These are phyloP conservation scores for Physella acuta DNA, from an alignment of 1,140 invertebrate species.

Conservation along the genomic window DNA sequence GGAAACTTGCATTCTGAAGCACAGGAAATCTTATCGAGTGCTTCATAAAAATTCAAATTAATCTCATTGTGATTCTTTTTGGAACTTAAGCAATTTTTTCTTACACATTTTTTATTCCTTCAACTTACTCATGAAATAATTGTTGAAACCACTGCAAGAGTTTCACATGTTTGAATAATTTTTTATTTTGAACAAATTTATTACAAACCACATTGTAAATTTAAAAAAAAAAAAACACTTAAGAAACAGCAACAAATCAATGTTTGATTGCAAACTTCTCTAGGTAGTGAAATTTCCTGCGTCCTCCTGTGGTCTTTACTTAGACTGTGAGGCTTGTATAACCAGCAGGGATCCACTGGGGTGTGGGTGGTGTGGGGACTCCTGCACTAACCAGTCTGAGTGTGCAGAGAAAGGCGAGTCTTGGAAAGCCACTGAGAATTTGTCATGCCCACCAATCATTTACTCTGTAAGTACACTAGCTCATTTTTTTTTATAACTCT, in stretches of 20 bases:
- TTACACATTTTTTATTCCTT: no score
- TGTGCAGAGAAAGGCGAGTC: slow-evolving; percentile 17
- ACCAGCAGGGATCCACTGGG: slow-evolving; percentile 45
- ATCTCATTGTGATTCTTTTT: no score
- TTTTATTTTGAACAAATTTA: no score
- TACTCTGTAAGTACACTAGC: neutral
- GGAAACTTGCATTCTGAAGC: no score
- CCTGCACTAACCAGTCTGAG: slow-evolving; percentile 34
- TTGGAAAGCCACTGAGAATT: neutral
- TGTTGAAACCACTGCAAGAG: neutral
- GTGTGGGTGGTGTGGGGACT: slow-evolving; percentile 55
- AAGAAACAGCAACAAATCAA: no score
- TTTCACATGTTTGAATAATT: no score
- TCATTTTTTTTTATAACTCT: neutral
- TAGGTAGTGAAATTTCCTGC: slow-evolving; percentile 53
- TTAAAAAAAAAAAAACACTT: no score
- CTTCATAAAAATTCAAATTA: no score
- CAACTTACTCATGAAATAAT: neutral
- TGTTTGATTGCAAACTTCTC: no score
- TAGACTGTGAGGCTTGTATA: slow-evolving; percentile 51
- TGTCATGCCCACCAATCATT: neutral
- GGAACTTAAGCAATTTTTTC: no score
- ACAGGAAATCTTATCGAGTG: no score
- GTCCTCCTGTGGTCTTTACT: slow-evolving; percentile 48
- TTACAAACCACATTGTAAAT: no score